Evolutionary conservation across 2,888 invertebrate genomes (phyloP).

Genomic region (Uloborus plumipes): DNA sequence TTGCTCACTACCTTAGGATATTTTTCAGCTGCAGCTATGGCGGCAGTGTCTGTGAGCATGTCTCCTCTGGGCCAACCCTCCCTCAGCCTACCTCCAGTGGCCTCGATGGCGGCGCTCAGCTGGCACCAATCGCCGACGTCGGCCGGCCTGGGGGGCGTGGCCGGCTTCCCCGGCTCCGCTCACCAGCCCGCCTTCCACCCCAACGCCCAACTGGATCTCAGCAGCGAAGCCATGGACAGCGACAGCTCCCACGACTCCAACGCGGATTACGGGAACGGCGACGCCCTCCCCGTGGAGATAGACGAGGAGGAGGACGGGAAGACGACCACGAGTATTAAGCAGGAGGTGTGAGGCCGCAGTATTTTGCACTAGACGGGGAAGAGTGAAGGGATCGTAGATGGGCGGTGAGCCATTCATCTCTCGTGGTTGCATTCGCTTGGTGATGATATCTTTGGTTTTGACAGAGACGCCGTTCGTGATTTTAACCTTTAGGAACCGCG

Average conservation of each 20-base stretch:
- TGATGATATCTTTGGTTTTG: too few species aligned
- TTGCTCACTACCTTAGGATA: neutral
- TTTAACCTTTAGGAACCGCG: too few species aligned
- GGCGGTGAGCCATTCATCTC: too few species aligned
- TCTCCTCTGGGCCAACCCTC: conserved; percentile 51
- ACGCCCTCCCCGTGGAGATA: conserved; percentile 42
- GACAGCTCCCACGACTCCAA: conserved; percentile 57
- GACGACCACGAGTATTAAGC: conserved; percentile 43
- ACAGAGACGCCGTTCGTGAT: too few species aligned
- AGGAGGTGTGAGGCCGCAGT: conserved; percentile 46
- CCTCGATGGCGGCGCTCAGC: conserved; percentile 41
- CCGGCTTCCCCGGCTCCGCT: conserved; percentile 28
- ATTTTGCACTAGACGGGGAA: too few species aligned
- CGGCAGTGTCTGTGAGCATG: conserved; percentile 52
- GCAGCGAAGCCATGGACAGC: conserved; percentile 59
- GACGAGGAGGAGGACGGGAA: conserved; percentile 34
- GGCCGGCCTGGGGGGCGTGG: conserved; percentile 16
- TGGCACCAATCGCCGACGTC: conserved; percentile 53
- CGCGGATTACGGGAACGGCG: conserved; percentile 55
- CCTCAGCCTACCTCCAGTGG: conserved; percentile 29
- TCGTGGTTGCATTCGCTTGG: too few species aligned
- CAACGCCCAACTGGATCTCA: conserved; percentile 60
- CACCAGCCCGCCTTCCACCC: conserved; percentile 55
- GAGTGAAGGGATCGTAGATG: too few species aligned
- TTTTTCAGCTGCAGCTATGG: conserved; percentile 59